Base-by-base conservation (phyloP, 2,113 vertebrate species). In the Clarias magur region DNA sequence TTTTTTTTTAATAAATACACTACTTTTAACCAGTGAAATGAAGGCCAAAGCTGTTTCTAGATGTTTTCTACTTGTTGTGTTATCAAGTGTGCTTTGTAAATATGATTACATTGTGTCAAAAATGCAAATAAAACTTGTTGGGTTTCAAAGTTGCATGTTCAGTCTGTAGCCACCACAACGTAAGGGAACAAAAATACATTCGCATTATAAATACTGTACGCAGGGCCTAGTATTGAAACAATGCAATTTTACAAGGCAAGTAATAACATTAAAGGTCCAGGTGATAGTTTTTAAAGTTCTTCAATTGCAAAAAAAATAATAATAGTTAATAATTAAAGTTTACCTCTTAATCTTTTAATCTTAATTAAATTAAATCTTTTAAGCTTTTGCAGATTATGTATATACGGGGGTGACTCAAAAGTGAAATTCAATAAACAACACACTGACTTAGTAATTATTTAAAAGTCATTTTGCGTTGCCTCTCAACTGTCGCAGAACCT, bases 21-120 rank as follows among this genome's bases (percentile, higher is more conserved):
- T 48, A n/a, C 62, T 86, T 84, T 75, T 70, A 78, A 38, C 11
- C 68, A 63, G 62, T 48, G 62, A 67, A 67, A 82, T 7, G 48
- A 78, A 78, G 53, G 81, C 87, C 89, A 90, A 88, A 86, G 89
- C 56, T 86, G 72, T 89, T 86, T 82, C 83, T 27, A 82, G 65
- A 57, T 87, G 80, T 89, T 86, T 85, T 88, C 15, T 84, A 62
- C 76, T 76, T 82, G 75, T 70, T 83, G 68, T 48, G 72, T 68
- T 68, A 38, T 60, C 53, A 27, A 63, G 48, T 88, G 34, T 81
- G 27, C 34, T 84, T 86, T 90, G 81, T 88, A 84, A 88, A 86
- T 89, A 84, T 67, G 67, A 86, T 82, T 19, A 57, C 25, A 48
- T 4, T 84, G 89, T 88, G 48, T 82, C 15, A 72, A 87, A 83